Evolutionary conservation across 2,888 invertebrate species (phyloP), one percentile per base, ranked within the genome.

Genomic region (Nomada goodeniana): DNA sequence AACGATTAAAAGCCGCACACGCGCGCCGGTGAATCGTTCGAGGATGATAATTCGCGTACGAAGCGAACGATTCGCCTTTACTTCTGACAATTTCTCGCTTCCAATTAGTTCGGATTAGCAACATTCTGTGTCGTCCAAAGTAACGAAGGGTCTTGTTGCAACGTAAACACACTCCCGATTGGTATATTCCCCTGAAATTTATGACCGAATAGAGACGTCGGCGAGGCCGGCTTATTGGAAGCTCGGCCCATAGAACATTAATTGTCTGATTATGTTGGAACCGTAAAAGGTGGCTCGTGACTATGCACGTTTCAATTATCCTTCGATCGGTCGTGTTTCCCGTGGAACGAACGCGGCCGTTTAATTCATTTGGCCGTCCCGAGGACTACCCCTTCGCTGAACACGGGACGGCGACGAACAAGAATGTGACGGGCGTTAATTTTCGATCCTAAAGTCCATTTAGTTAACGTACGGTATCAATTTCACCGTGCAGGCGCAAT

Each of bases 41-140:
- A 29, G 59, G 44, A 2, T 47, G 15, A 23, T 44, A 13, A 20
- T 20, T 18, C 15, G 26, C 47, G 53, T 72, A 36, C 0, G 7
- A 36, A 36, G 36, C 36, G 55, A 50, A 29, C 2, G 50, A 72
- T 18, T 63, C 57, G 36, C n/a, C 55, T 57, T 23, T 15, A 44
- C 44, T 72, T 74, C 61, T 53, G 42, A 64, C 76, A 50, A 55
- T 68, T 64, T 47, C 71, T 52, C 13, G 42, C 42, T 63, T 67
- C 71, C 80, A 80, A 80, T 80, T 80, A 72, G 50, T 36, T 11
- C 42, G 65, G 71, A 67, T 78, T 78, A 80, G 72, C 67, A 47
- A 78, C 78, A 61, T 80, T 80, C 29, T 18, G 23, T 18, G n/a
- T 20, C 26, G 55, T 63, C 57, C 23, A 29, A 76, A 53, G 61